phyloP scores from a whole-genome alignment of 2,888 invertebrate species.

The Drosophila setosimentum region DNA sequence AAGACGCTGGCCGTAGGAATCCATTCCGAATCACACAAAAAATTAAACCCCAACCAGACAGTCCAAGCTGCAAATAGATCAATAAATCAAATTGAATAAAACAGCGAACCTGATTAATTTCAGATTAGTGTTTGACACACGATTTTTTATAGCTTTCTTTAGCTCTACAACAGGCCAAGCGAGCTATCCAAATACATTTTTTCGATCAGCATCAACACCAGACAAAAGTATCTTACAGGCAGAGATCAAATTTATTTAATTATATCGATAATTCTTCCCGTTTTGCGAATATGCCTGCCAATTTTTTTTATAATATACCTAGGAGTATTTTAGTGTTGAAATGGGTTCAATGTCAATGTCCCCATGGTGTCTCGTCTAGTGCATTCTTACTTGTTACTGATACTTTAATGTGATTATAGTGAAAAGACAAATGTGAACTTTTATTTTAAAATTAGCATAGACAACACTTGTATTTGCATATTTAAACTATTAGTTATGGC shows the following conservation, averaged over 20 bases:
- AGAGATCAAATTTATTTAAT: not conserved
- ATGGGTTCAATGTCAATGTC: not conserved
- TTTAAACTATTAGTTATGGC: not conserved
- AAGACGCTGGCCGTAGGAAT: not conserved
- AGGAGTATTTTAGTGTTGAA: not conserved
- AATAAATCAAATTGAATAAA: not conserved
- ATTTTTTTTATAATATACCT: not conserved
- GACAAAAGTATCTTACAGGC: too few relatives aligned
- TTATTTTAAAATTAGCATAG: not conserved
- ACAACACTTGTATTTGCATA: not conserved
- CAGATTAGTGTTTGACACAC: not conserved
- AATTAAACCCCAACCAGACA: not conserved
- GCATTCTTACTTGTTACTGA: not conserved
- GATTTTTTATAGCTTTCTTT: too few relatives aligned
- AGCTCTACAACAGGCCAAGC: not conserved
- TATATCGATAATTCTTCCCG: not conserved
- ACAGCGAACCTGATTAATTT: not conserved
- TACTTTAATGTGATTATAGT: not conserved
- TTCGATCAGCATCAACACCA: not conserved
- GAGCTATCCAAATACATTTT: not conserved
- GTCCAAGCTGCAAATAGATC: not conserved
- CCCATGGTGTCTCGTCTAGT: not conserved
- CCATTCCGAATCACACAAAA: not conserved
- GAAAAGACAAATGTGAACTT: not conserved
- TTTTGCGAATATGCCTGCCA: too few relatives aligned